Conservation (phyloP, 2,888 invertebrate species). For the Drosophila conformis region DNA sequence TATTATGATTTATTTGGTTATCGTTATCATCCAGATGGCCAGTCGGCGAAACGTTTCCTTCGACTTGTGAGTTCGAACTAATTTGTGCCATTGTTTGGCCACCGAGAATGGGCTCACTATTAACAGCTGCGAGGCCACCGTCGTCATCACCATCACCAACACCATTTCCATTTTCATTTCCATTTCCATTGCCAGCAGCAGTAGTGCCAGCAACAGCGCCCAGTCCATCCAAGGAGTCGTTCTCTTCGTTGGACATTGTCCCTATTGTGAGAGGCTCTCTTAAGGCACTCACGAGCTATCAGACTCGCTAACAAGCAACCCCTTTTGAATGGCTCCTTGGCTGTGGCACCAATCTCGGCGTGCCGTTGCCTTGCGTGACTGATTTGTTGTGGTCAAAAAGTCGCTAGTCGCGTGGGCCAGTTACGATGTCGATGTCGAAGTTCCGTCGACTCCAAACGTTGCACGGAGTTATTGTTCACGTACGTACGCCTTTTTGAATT, state of each 20-base stretch:
- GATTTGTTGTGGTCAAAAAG: slow-evolving; percentile 70
- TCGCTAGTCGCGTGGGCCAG: slow-evolving; percentile 48
- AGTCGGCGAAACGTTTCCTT: slow-evolving; percentile 80
- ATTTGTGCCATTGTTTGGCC: slow-evolving; percentile 83
- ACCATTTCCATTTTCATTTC: slow-evolving; percentile 8
- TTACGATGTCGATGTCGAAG: slow-evolving; percentile 37
- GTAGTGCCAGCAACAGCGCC: slow-evolving; percentile 41
- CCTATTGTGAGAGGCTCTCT: slow-evolving; percentile 45
- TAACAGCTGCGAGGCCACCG: slow-evolving; percentile 68
- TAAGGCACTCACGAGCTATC: slow-evolving; percentile 19
- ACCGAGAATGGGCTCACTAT: slow-evolving; percentile 73
- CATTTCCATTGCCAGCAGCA: slow-evolving; percentile 27
- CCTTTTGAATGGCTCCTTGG: slow-evolving; percentile 11
- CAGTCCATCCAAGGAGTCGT: slow-evolving; percentile 61
- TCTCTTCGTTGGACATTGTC: slow-evolving; percentile 75
- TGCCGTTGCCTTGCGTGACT: slow-evolving; percentile 66
- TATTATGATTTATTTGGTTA: slow-evolving; percentile 68
- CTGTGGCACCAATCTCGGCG: slow-evolving; percentile 35
- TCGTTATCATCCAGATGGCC: slow-evolving; percentile 75
- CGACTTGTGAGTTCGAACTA: slow-evolving; percentile 83
- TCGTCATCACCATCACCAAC: slow-evolving; percentile 40
- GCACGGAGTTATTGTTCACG: slow-evolving; percentile 1
- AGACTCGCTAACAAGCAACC: slow-evolving; percentile 6
- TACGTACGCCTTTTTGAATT: slow-evolving; percentile 1
- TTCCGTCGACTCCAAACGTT: slow-evolving; percentile 62